These are phyloP conservation scores for Drosophila mulleri DNA, from an alignment of 2,888 invertebrate genomes.

Conservation along the genomic window DNA sequence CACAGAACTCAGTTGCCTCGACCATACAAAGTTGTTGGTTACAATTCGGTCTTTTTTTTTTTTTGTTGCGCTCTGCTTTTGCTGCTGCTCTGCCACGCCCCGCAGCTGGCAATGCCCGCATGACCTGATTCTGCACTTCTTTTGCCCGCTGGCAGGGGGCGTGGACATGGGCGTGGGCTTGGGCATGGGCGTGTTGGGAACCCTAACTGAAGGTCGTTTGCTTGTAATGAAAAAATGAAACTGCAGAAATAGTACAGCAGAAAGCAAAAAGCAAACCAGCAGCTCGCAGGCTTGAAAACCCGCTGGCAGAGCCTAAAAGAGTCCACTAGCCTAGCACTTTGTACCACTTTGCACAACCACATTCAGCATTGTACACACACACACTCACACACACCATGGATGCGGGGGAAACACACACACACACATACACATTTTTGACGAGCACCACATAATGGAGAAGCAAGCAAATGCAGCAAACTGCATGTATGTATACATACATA, in stretches of 20 bases:
- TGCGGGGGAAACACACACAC: conserved; percentile 19
- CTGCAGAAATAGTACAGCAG: conserved; percentile 17
- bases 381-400: conserved; percentile 38
- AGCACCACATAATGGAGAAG: conserved; percentile 66
- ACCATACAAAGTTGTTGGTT: conserved; percentile 67
- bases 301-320: conserved; percentile 44
- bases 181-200: conserved; percentile 5
- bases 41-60: conserved; percentile 54
- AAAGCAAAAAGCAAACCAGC: conserved; percentile 47
- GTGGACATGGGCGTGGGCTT: background rate
- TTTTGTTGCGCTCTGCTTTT: conserved; percentile 5
- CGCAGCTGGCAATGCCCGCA: conserved; percentile 45
- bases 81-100: conserved; percentile 21
- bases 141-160: conserved; percentile 35
- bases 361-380: conserved; percentile 14
- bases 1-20: conserved; percentile 48
- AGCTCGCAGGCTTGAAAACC: conserved; percentile 28
- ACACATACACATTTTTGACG: conserved; percentile 45
- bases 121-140: conserved; percentile 62
- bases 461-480: conserved; percentile 32
- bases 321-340: conserved; percentile 72
- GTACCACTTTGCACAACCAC: conserved; percentile 75
- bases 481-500: background rate
- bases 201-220: conserved; percentile 68
- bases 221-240: conserved; percentile 63